Evolutionary conservation across 1,140 invertebrate genomes (phyloP), one percentile per base, ranked within the genome.

Genomic region (Psix sp.): DNA sequence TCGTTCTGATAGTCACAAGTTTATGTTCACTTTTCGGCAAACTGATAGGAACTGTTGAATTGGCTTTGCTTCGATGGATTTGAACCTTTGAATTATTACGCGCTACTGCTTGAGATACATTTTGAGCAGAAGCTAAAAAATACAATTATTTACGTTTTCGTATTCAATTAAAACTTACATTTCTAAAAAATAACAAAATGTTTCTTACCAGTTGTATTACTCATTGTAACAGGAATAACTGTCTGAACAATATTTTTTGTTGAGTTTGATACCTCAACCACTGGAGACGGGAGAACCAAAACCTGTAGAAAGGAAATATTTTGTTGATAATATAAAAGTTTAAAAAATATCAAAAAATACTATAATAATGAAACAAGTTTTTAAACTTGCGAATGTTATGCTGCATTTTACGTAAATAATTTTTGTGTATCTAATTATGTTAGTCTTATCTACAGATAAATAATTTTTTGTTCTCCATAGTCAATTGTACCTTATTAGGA

Each of bases 201-300:
- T 16, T 9, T 21, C n/a, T 54, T 52, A 82, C 81, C 79, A 74
- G 68, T 54, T 31, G 16, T 10, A 38, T 43, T 67, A 31, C 59
- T 48, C 21, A 46, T 43, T 33, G 26, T 49, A n/a, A n/a, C n/a
- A 21, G 77, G 66, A 63, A 80, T 67, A 54, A 77, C 42, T 13
- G 66, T 74, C 33, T 76, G 40, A 52, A n/a, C n/a, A n/a, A n/a
- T n/a, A n/a, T n/a, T 65, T 79, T 74, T 77, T 76, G 45, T 46
- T 59, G 26, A 74, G 59, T 56, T 72, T 77, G n/a, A n/a, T n/a
- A n/a, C n/a, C n/a, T n/a, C n/a, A n/a, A n/a, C n/a, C n/a, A n/a
- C n/a, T n/a, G n/a, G n/a, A n/a, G n/a, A n/a, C n/a, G n/a, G n/a
- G n/a, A n/a, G n/a, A n/a, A n/a, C n/a, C n/a, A n/a, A n/a, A n/a